phyloP scores from a whole-genome alignment of 2,797 vertebrate species.

The Pampus argenteus region DNA sequence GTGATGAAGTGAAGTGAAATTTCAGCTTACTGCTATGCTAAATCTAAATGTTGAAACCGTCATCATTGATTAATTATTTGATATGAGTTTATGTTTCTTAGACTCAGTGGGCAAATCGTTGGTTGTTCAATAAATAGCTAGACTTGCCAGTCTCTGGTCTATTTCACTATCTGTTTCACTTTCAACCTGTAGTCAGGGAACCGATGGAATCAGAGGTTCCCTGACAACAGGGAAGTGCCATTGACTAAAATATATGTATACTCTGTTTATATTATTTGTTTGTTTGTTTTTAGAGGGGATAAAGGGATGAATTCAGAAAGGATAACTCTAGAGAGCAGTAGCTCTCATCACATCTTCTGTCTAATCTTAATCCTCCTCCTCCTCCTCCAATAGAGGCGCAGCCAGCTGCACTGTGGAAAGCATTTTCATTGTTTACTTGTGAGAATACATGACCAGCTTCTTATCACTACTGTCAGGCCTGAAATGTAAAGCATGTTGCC shows the following conservation, averaged over 20 bases:
- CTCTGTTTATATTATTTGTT: slow-evolving; percentile 13
- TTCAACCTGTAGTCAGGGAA: slow-evolving; percentile 21
- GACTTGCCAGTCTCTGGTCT: too few species aligned
- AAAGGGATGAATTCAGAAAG: slow-evolving; percentile 55
- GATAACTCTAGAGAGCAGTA: slow-evolving; percentile 63
- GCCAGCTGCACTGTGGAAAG: slow-evolving; percentile 68
- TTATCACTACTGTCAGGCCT: slow-evolving; percentile 81
- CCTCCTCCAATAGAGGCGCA: slow-evolving; percentile 54
- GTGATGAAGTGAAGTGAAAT: slow-evolving; percentile 49
- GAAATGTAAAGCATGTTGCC: slow-evolving; percentile 74
- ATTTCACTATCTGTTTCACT: slow-evolving; percentile 16
- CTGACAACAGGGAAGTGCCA: slow-evolving; percentile 20
- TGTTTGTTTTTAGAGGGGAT: slow-evolving; percentile 28
- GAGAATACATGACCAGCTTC: slow-evolving; percentile 74
- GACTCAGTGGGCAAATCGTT: background rate
- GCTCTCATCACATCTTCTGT: slow-evolving; percentile 73
- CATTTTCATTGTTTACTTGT: slow-evolving; percentile 78
- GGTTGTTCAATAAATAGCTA: slow-evolving; percentile 10
- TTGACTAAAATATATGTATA: slow-evolving; percentile 36
- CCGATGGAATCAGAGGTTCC: slow-evolving; percentile 33
- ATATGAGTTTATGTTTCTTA: background rate
- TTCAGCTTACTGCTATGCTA: slow-evolving; percentile 8
- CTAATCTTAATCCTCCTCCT: slow-evolving; percentile 76
- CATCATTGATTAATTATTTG: slow-evolving; percentile 14
- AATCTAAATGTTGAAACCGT: slow-evolving; percentile 1